Evolutionary conservation across 1,140 invertebrate species (phyloP).

Genomic region (Marisa cornuarietis): DNA sequence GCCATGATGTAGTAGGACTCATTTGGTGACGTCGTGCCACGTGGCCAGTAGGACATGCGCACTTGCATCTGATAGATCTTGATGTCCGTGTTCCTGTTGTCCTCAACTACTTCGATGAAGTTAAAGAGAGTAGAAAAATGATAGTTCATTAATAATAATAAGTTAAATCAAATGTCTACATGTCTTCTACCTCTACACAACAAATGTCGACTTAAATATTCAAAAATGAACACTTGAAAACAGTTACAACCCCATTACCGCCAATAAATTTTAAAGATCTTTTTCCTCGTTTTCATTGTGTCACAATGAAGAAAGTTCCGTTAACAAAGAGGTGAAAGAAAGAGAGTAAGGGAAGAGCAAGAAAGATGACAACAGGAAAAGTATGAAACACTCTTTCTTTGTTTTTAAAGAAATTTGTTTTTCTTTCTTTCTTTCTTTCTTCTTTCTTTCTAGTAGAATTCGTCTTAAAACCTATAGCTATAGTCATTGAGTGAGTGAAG

Average conservation of each 20-base stretch:
- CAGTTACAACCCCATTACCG: no score
- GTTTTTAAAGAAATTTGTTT: not conserved
- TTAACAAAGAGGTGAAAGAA: no score
- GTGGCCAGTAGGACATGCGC: conserved; percentile 12
- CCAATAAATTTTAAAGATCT: no score
- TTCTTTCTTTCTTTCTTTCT: not conserved
- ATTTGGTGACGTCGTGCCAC: not conserved
- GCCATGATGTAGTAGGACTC: conserved; percentile 16
- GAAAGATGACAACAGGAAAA: accelerated
- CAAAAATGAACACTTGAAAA: not conserved
- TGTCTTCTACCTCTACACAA: accelerated
- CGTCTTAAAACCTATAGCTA: not conserved
- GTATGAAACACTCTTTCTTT: accelerated
- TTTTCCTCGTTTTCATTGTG: no score
- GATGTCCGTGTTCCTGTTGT: not conserved
- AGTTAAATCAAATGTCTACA: not conserved
- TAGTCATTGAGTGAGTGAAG: not conserved
- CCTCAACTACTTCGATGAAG: not conserved
- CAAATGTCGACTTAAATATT: not conserved
- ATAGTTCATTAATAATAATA: no score
- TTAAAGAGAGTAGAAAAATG: not conserved
- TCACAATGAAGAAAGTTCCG: no score
- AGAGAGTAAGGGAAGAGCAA: no score
- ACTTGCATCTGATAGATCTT: conserved; percentile 10
- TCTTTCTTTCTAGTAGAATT: not conserved